Conservation (phyloP, 1,140 invertebrate species). For the Samia ricini region DNA sequence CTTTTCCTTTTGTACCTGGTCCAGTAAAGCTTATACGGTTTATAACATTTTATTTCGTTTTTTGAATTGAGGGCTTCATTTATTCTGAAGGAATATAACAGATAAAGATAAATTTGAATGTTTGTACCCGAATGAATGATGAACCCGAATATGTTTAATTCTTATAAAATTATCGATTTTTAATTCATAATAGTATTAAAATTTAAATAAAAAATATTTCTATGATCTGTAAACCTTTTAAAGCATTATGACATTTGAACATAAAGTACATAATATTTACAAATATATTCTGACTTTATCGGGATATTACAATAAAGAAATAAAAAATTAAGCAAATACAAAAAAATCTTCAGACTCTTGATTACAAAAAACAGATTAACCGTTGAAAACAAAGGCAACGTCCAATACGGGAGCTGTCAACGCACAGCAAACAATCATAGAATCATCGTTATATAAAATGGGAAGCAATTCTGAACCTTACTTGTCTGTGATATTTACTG, state of each 20-base stretch:
- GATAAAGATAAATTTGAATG: constrained; percentile 52
- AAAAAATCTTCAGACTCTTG: background rate
- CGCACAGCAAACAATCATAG: constrained; percentile 29
- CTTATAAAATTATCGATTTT: too few species aligned
- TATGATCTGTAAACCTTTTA: background rate
- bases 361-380: constrained; percentile 38
- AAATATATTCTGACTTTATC: too few species aligned
- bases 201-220: background rate
- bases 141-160: too few species aligned
- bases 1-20: constrained; percentile 53
- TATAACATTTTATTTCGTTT: constrained; percentile 40
- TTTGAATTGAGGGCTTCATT: constrained; percentile 29
- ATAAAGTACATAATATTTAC: too few species aligned
- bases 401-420: constrained; percentile 57
- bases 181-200: too few species aligned
- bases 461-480: background rate
- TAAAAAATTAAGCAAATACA: background rate
- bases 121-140: background rate
- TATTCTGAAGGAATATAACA: constrained; percentile 29
- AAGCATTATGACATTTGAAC: background rate
- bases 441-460: background rate
- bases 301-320: too few species aligned
- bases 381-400: constrained; percentile 47
- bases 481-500: background rate
- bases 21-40: constrained; percentile 52